phyloP scores from a whole-genome alignment of 2,113 vertebrate species.

The Pseudonaja textilis region DNA sequence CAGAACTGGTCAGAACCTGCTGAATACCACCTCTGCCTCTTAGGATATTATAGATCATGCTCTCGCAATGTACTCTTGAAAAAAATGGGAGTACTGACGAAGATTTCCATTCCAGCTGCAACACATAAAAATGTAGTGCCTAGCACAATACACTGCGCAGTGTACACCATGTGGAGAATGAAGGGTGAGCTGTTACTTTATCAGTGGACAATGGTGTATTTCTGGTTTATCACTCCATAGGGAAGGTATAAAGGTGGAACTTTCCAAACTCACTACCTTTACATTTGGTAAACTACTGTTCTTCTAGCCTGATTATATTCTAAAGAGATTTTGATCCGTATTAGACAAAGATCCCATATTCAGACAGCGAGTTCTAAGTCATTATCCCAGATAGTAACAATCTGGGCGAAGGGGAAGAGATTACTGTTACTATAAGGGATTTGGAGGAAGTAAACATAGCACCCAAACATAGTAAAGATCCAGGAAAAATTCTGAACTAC shows the following conservation, averaged over 20 bases:
- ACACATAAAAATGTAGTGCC: not conserved
- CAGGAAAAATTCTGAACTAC: not conserved
- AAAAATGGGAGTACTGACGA: not conserved
- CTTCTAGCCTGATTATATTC: not conserved
- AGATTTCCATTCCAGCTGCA: not conserved
- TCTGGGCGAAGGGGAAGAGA: not conserved
- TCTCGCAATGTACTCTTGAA: not conserved
- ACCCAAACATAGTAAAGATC: not conserved
- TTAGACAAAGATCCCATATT: not conserved
- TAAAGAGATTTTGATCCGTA: not conserved
- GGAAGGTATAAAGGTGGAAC: not conserved
- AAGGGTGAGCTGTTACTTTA: not conserved
- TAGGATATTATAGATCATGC: not conserved
- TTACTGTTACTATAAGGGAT: not conserved
- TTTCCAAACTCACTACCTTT: not conserved
- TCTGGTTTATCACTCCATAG: not conserved
- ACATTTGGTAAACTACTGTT: not conserved
- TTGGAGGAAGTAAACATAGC: not conserved
- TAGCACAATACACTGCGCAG: not conserved
- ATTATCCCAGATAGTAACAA: not conserved
- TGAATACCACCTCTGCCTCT: too few relatives aligned
- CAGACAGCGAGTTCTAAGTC: not conserved
- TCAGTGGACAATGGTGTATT: too few relatives aligned
- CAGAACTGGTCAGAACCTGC: too few relatives aligned
- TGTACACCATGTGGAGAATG: not conserved